Percentiles rank a stretch among this genome's conserved stretches.
Conservation (phyloP, 1,140 invertebrate species). For the Meteorus sp. region DNA sequence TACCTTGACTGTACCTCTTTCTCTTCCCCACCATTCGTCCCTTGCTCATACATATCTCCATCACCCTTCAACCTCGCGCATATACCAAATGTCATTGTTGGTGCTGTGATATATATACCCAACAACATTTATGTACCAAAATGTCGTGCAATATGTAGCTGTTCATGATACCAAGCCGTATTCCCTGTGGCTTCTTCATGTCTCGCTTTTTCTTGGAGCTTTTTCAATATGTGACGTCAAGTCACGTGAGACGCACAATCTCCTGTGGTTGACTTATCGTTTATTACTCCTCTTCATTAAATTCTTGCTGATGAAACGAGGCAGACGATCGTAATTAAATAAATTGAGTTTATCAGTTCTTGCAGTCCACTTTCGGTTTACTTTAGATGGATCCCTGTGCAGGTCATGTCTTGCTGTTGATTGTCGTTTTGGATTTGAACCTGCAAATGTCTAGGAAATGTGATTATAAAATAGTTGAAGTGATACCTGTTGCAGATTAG, state of each 20-base stretch:
- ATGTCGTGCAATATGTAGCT: neutral
- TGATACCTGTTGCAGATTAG: no score
- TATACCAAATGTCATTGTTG: neutral
- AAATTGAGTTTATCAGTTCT: no score
- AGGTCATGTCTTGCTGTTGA: no score
- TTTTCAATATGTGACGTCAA: constrained; percentile 3
- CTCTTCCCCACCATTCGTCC: neutral
- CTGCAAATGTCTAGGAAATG: no score
- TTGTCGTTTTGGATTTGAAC: no score
- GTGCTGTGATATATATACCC: neutral
- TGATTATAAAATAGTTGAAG: no score
- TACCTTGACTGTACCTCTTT: no score
- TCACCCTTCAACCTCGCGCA: neutral
- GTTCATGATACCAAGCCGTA: constrained; percentile 3
- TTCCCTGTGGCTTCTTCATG: neutral
- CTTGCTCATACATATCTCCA: neutral
- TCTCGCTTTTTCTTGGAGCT: neutral
- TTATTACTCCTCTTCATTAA: neutral
- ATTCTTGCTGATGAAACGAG: no score
- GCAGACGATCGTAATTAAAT: no score
- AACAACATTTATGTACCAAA: no score
- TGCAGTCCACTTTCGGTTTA: no score
- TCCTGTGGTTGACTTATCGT: neutral
- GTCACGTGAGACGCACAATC: constrained; percentile 17
- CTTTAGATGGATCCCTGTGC: no score